Evolutionary conservation across 2,888 invertebrate genomes (phyloP).

Genomic region (Ctenicera cuprea): DNA sequence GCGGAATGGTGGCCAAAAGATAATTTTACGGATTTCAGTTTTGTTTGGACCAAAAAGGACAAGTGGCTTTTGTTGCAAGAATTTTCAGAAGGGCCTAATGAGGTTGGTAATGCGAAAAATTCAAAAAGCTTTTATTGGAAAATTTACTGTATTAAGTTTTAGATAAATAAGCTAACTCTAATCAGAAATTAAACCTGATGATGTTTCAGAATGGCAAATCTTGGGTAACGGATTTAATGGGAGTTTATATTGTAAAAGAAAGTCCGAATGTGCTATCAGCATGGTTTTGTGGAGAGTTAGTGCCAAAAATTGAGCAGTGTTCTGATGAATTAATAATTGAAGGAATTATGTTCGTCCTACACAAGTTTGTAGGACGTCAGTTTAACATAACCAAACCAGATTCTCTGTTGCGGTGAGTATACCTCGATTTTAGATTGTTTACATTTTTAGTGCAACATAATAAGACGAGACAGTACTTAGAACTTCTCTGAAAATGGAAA

Average conservation of each 20-base stretch:
- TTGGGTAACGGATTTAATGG: slow-evolving; percentile 81
- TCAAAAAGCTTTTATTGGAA: too few species aligned
- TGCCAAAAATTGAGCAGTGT: slow-evolving; percentile 78
- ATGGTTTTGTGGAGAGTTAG: slow-evolving; percentile 81
- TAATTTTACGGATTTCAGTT: slow-evolving; percentile 74
- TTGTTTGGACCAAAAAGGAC: slow-evolving; percentile 77
- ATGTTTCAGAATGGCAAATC: slow-evolving; percentile 32
- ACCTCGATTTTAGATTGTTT: too few species aligned
- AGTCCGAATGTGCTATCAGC: slow-evolving; percentile 79
- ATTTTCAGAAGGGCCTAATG: slow-evolving; percentile 41
- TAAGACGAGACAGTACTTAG: too few species aligned
- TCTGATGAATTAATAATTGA: slow-evolving; percentile 74
- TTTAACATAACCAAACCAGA: slow-evolving; percentile 74
- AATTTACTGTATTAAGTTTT: too few species aligned
- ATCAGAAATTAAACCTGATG: too few species aligned
- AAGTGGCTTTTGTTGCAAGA: slow-evolving; percentile 39
- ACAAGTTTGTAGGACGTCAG: slow-evolving; percentile 74
- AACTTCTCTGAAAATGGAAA: too few species aligned
- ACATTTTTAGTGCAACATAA: too few species aligned
- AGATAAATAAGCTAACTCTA: too few species aligned
- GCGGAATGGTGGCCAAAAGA: slow-evolving; percentile 77
- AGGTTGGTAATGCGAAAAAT: neutral
- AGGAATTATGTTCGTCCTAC: slow-evolving; percentile 74
- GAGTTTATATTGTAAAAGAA: slow-evolving; percentile 79
- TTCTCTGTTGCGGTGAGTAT: slow-evolving; percentile 64